Evolutionary conservation across 2,797 vertebrate species (phyloP).

Genomic region (Euphonia xanthogaster): DNA sequence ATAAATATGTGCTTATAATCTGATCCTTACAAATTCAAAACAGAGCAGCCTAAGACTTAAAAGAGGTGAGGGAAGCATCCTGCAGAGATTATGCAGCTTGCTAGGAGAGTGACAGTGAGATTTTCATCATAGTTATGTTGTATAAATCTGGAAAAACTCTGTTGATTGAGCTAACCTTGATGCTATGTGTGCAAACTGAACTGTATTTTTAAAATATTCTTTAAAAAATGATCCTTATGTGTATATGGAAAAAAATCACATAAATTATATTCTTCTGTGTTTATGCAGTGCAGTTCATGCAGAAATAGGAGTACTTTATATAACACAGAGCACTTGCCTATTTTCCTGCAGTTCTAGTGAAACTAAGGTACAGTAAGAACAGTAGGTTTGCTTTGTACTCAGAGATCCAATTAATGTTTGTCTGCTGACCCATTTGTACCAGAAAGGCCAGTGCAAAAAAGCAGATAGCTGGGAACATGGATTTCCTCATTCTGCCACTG

Average conservation of each 20-base stretch:
- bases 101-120: neutral
- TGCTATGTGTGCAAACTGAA: neutral
- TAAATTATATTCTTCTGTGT: neutral
- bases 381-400: neutral
- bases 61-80: conserved; percentile 25
- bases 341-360: neutral
- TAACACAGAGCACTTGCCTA: neutral
- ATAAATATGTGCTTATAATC: conserved; percentile 30
- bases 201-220: neutral
- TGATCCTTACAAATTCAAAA: conserved; percentile 40
- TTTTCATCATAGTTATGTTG: neutral
- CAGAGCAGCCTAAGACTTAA: conserved; percentile 24
- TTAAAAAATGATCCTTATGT: neutral
- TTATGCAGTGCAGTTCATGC: neutral
- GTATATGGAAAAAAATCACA: neutral
- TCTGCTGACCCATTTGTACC: neutral
- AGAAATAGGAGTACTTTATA: neutral
- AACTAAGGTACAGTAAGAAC: neutral
- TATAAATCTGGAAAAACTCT: conserved; percentile 21
- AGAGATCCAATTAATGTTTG: neutral
- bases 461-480: neutral
- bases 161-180: neutral
- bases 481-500: neutral
- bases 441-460: neutral
- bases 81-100: neutral